Conservation (phyloP, 1,140 invertebrate genomes). For the Lineus longissimus region DNA sequence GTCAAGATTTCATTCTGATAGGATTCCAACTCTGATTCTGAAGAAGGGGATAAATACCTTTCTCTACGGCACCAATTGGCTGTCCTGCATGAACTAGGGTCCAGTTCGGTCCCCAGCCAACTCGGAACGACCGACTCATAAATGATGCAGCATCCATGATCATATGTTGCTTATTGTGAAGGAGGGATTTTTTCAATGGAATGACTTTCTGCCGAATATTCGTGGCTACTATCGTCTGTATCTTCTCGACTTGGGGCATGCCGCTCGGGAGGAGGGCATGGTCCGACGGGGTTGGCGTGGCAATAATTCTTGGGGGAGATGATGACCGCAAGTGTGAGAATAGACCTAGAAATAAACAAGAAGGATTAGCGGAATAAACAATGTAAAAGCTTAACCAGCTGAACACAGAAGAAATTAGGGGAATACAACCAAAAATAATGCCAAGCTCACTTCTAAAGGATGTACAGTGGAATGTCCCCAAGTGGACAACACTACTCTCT, state of each 20-base stretch:
- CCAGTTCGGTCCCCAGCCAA: conserved; percentile 70
- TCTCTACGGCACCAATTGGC: not conserved
- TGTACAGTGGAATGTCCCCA: no score
- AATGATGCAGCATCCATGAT: conserved; percentile 63
- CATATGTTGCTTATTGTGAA: conserved; percentile 52
- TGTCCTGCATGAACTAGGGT: conserved; percentile 56
- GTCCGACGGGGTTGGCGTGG: conserved; percentile 24
- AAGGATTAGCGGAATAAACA: no score
- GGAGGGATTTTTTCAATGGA: conserved; percentile 32
- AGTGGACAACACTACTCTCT: no score
- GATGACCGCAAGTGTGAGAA: not conserved
- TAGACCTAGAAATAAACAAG: not conserved
- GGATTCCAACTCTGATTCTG: not conserved
- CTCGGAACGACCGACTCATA: conserved; percentile 67
- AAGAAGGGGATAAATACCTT: not conserved
- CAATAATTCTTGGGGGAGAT: not conserved
- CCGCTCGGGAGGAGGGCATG: conserved; percentile 43
- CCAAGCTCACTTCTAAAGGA: no score
- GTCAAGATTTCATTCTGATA: no score
- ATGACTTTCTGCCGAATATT: conserved; percentile 31
- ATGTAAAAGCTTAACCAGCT: no score
- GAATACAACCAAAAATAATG: no score
- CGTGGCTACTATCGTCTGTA: conserved; percentile 31
- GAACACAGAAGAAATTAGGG: no score
- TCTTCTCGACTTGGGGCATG: conserved; percentile 31